A percentile compares a stretch with the other conserved stretches of the same genome.
These are phyloP conservation scores for Atta cephalotes DNA, from an alignment of 1,140 invertebrate species.

Conservation along the genomic window DNA sequence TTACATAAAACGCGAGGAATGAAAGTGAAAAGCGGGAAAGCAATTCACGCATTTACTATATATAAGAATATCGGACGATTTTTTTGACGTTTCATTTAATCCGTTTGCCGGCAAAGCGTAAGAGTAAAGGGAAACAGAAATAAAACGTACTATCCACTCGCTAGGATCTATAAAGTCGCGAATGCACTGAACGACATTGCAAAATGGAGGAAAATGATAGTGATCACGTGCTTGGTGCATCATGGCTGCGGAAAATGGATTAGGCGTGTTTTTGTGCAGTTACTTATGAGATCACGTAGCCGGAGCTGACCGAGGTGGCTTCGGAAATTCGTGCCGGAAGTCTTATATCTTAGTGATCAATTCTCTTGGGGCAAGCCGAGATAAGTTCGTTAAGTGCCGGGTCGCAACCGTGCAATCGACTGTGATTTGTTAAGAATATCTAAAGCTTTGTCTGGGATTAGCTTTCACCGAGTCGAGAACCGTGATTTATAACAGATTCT, in stretches of 20 bases:
- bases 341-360: conserved; percentile 68
- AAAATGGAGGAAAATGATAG: conserved; percentile 52
- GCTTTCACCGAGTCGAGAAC: conserved; percentile 53
- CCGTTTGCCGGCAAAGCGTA: background rate
- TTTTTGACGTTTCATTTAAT: conserved; percentile 32
- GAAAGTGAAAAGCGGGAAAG: background rate
- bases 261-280: conserved; percentile 74
- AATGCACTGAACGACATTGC: conserved; percentile 14
- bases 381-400: conserved; percentile 71
- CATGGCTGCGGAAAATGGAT: conserved; percentile 68
- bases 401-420: conserved; percentile 69
- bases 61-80: conserved; percentile 22
- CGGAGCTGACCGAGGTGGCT: conserved; percentile 45
- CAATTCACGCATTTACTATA: conserved; percentile 1
- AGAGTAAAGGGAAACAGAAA: background rate
- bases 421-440: conserved; percentile 71
- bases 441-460: conserved; percentile 61
- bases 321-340: conserved; percentile 73
- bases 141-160: conserved; percentile 4
- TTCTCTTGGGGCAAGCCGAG: conserved; percentile 63
- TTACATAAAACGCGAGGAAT: background rate
- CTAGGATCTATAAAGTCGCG: conserved; percentile 30
- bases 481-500: conserved; percentile 46
- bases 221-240: conserved; percentile 51
- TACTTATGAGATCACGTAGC: conserved; percentile 67